These are phyloP conservation scores for Dendropsophus ebraccatus DNA, from an alignment of 2,113 vertebrate species.

Conservation along the genomic window DNA sequence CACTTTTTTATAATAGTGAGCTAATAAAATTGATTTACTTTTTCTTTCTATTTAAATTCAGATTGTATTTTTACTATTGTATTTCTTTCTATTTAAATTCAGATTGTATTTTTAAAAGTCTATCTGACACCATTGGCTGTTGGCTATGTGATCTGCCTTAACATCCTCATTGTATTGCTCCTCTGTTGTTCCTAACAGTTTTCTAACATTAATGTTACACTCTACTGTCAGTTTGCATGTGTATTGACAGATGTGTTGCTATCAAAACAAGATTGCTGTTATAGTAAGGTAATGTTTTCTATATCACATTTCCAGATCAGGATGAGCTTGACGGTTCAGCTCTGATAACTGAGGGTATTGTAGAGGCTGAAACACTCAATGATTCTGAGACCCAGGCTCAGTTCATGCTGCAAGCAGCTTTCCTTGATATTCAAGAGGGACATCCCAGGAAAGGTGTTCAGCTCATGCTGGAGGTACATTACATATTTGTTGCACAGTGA, in stretches of 20 bases:
- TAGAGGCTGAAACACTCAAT: constrained; percentile 79
- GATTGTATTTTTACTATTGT: too few species aligned
- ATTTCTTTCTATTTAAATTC: too few species aligned
- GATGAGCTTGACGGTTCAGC: constrained; percentile 71
- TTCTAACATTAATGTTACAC: constrained; percentile 7
- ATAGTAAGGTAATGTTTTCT: constrained; percentile 35
- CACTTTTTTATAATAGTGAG: not conserved
- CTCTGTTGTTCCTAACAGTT: constrained; percentile 2
- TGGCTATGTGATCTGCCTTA: not conserved
- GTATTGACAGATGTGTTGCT: constrained; percentile 32
- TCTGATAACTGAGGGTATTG: constrained; percentile 77
- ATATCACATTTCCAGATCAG: constrained; percentile 69
- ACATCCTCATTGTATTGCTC: constrained; percentile 10
- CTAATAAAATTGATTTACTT: not conserved
- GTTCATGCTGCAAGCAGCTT: constrained; percentile 80
- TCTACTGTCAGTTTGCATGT: constrained; percentile 9
- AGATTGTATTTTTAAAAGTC: not conserved
- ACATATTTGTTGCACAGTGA: not conserved
- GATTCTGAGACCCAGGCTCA: constrained; percentile 81
- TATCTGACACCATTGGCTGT: not conserved
- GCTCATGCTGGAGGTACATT: constrained; percentile 78
- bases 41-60: not conserved
- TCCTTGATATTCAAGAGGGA: constrained; percentile 79
- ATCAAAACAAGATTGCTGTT: not conserved
- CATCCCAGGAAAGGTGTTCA: constrained; percentile 71